phyloP scores from a whole-genome alignment of 2,888 invertebrate species.

The Conchocele bisecta region DNA sequence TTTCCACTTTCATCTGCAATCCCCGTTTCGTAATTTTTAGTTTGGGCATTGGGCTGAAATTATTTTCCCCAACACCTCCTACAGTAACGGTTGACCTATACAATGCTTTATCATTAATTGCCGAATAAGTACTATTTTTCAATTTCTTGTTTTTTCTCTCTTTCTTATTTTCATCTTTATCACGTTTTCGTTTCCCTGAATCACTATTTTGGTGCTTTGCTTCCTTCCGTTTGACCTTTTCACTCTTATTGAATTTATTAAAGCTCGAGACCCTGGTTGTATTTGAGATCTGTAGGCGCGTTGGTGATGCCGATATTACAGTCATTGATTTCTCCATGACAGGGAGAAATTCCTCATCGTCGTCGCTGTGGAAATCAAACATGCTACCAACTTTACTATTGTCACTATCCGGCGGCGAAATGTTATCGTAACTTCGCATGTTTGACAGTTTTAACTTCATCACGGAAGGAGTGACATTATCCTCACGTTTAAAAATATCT shows the following conservation, averaged over 20 bases:
- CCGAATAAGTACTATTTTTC: conserved; percentile 59
- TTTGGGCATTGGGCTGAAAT: conserved; percentile 69
- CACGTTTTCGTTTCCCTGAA: conserved; percentile 70
- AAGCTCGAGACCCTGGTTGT: conserved; percentile 67
- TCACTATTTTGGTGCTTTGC: conserved; percentile 66
- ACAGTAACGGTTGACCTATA: conserved; percentile 73
- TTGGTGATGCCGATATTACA: conserved; percentile 69
- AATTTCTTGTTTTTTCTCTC: conserved; percentile 71
- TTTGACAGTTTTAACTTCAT: conserved; percentile 62
- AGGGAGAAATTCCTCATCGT: conserved; percentile 69
- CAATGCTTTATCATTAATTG: conserved; percentile 65
- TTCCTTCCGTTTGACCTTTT: conserved; percentile 74
- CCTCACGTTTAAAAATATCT: conserved; percentile 38
- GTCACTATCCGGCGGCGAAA: conserved; percentile 54
- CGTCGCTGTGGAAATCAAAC: conserved; percentile 77
- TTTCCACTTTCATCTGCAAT: background rate
- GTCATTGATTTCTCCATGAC: conserved; percentile 55
- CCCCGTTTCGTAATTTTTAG: conserved; percentile 73
- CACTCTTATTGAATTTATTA: conserved; percentile 68
- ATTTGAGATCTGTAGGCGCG: conserved; percentile 69
- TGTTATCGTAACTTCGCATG: conserved; percentile 55
- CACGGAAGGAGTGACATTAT: conserved; percentile 17
- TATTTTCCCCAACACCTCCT: conserved; percentile 53
- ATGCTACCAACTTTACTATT: conserved; percentile 63
- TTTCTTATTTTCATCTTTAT: conserved; percentile 71